phyloP scores from a whole-genome alignment of 2,888 invertebrate species.

The Diaprepes abbreviatus region DNA sequence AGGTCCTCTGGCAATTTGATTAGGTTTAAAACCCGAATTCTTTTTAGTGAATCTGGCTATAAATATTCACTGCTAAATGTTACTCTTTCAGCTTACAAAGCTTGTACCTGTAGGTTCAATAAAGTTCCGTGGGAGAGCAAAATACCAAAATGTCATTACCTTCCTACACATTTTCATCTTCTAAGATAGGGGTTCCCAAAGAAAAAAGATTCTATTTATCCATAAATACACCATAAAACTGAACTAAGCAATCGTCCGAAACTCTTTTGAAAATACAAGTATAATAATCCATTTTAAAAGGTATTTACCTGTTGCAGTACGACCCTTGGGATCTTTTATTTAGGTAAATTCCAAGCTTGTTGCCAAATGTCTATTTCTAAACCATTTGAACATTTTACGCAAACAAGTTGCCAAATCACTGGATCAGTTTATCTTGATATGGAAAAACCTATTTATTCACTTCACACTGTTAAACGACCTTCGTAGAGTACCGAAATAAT shows the following conservation, averaged over 20 bases:
- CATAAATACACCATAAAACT: no score
- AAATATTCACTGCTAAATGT: no score
- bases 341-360: constrained; percentile 1
- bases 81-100: no score
- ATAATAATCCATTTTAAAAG: background rate
- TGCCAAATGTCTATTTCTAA: background rate
- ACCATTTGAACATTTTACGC: constrained; percentile 7
- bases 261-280: background rate
- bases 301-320: constrained; percentile 17
- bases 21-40: no score
- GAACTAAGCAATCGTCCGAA: background rate
- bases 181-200: no score
- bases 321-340: constrained; percentile 10
- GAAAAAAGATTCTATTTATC: no score
- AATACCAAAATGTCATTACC: no score
- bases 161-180: no score
- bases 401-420: background rate
- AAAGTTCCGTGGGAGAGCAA: no score
- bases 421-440: background rate
- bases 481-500: background rate
- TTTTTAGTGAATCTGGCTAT: no score
- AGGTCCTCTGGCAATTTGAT: no score
- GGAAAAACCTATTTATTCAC: background rate
- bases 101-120: no score
- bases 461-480: constrained; percentile 7